Percentiles rank a stretch among this genome's conserved stretches.
Evolutionary conservation across 53 echinoderm and acorn worm genomes (phyloP).

Genomic region (Holothuria scabra): DNA sequence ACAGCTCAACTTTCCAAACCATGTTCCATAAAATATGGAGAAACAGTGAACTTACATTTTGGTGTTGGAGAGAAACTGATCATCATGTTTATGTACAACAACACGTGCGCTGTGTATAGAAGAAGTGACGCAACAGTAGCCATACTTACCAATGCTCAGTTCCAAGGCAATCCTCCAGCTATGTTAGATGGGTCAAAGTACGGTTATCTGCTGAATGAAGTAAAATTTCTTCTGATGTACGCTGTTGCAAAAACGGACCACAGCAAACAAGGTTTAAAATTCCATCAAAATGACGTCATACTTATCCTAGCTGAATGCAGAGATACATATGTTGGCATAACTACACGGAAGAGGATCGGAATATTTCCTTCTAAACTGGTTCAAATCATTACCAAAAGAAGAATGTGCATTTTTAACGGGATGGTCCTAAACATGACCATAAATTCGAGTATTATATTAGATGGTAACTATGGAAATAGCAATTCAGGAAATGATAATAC

Average conservation of each 20-base stretch:
- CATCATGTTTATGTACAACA: conserved; percentile 8
- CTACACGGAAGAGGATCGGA: background rate
- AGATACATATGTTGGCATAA: background rate
- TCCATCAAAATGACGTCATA: too few relatives aligned
- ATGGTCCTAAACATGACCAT: too few relatives aligned
- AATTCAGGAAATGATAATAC: too few relatives aligned
- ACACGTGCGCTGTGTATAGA: background rate
- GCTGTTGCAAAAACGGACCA: background rate
- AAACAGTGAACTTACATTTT: background rate
- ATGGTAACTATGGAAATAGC: too few relatives aligned
- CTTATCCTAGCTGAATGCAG: too few relatives aligned
- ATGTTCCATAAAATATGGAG: too few relatives aligned
- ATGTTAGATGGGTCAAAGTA: background rate
- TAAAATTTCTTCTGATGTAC: background rate
- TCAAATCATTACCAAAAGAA: background rate
- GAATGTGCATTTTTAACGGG: too few relatives aligned
- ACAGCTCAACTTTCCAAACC: too few relatives aligned
- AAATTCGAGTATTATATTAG: too few relatives aligned
- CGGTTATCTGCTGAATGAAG: background rate
- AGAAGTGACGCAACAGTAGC: background rate
- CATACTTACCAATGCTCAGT: background rate
- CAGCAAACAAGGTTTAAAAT: too few relatives aligned
- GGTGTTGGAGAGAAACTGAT: background rate
- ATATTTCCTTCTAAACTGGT: conserved; percentile 9
- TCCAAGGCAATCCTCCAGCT: background rate